These are phyloP conservation scores for Chiloscyllium plagiosum DNA, from an alignment of 2,113 vertebrate genomes.

Conservation along the genomic window DNA sequence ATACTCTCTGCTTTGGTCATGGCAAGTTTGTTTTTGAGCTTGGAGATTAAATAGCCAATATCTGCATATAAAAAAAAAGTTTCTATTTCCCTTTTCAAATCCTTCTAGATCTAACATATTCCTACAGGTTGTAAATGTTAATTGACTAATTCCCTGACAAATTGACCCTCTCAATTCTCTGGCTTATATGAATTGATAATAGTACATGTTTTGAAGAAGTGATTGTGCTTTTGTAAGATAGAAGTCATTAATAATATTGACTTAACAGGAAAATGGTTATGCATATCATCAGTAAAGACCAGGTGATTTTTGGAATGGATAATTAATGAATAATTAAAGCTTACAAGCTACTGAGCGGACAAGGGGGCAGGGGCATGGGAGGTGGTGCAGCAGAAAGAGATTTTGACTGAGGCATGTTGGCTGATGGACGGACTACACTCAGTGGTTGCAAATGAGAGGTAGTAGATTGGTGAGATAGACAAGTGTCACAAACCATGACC, in stretches of 20 bases:
- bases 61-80: not conserved
- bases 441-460: too few relatives aligned
- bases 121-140: not conserved
- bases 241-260: not conserved
- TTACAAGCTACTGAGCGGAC: too few relatives aligned
- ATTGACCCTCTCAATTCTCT: not conserved
- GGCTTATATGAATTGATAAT: not conserved
- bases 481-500: too few relatives aligned
- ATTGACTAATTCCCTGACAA: not conserved
- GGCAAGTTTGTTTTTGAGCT: not conserved
- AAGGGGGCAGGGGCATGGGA: too few relatives aligned
- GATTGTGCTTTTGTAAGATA: not conserved
- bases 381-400: too few relatives aligned
- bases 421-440: too few relatives aligned
- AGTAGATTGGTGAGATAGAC: too few relatives aligned
- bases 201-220: not conserved
- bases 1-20: not conserved
- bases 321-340: too few relatives aligned
- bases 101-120: not conserved
- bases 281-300: not conserved
- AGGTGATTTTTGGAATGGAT: not conserved
- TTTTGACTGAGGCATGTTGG: too few relatives aligned
- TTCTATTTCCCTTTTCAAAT: not conserved
- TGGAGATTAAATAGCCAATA: not conserved
- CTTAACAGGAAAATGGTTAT: not conserved